Evolutionary conservation across 2,888 invertebrate genomes (phyloP).

Genomic region (Leptopilina drosophilae): DNA sequence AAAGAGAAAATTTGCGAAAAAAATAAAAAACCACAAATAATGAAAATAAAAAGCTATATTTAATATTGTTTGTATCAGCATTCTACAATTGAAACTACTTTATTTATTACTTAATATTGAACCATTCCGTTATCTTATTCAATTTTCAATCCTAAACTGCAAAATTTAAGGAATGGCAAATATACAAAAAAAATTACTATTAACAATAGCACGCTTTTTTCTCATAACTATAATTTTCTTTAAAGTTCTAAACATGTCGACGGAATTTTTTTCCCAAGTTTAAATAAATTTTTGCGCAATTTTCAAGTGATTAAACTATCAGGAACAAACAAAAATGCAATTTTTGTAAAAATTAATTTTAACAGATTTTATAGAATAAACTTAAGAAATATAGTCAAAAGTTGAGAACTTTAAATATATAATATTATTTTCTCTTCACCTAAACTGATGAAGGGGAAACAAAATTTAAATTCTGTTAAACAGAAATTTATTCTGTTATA

Average conservation of each 20-base stretch:
- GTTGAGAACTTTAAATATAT: too few species aligned
- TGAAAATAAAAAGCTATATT: background rate
- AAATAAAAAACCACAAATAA: too few species aligned
- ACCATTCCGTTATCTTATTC: slow-evolving; percentile 16
- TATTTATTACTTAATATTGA: slow-evolving; percentile 22
- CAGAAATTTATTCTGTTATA: background rate
- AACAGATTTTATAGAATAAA: too few species aligned
- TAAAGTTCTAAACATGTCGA: too few species aligned
- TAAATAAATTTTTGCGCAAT: too few species aligned
- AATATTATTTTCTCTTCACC: background rate
- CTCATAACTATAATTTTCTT: too few species aligned
- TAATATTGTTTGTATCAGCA: slow-evolving; percentile 7
- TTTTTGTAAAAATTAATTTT: too few species aligned
- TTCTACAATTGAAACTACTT: slow-evolving; percentile 34
- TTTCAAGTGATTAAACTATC: too few species aligned
- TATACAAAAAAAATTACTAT: slow-evolving; percentile 21
- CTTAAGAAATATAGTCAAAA: too few species aligned
- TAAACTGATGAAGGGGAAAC: background rate
- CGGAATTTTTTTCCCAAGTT: too few species aligned
- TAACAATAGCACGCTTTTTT: slow-evolving; percentile 21
- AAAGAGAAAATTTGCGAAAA: too few species aligned
- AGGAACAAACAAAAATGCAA: too few species aligned
- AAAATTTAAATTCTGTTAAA: background rate
- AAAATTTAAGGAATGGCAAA: slow-evolving; percentile 4
- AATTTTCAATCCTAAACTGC: background rate